phyloP scores from a whole-genome alignment of 2,113 vertebrate species.

The Crotalus horridus region DNA sequence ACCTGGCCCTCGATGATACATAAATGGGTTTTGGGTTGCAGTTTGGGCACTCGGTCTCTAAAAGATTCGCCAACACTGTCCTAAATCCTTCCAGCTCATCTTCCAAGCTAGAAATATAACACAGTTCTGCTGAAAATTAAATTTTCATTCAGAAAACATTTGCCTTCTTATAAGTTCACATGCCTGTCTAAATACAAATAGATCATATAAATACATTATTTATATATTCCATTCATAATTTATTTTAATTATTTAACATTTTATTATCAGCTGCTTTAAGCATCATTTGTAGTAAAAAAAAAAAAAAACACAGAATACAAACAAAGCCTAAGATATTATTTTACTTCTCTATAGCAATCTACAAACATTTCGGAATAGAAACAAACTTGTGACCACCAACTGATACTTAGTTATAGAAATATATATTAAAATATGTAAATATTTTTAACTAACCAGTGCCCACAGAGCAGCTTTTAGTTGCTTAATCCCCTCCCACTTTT shows the following conservation, averaged over 20 bases:
- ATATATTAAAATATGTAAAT: background rate
- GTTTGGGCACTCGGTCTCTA: no score
- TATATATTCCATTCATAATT: background rate
- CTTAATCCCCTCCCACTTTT: slow-evolving; percentile 98
- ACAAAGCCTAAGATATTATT: background rate
- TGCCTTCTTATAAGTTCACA: background rate
- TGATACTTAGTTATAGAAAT: background rate
- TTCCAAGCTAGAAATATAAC: background rate
- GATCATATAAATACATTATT: background rate
- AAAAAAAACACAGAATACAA: background rate
- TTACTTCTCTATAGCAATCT: background rate
- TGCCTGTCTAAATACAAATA: background rate
- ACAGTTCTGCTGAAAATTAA: background rate
- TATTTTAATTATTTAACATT: background rate
- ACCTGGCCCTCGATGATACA: no score
- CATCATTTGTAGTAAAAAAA: background rate
- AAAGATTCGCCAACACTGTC: no score
- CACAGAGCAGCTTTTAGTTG: slow-evolving; percentile 96
- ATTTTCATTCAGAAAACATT: background rate
- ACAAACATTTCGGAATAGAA: background rate
- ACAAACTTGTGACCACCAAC: background rate
- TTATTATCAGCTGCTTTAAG: background rate
- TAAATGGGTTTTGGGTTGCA: no score
- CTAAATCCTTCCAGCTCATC: background rate
- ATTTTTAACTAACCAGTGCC: slow-evolving; percentile 85